Percentiles rank a stretch among this genome's conserved stretches.
Evolutionary conservation across 2,113 vertebrate genomes (phyloP).

Genomic region (Isurus oxyrinchus): DNA sequence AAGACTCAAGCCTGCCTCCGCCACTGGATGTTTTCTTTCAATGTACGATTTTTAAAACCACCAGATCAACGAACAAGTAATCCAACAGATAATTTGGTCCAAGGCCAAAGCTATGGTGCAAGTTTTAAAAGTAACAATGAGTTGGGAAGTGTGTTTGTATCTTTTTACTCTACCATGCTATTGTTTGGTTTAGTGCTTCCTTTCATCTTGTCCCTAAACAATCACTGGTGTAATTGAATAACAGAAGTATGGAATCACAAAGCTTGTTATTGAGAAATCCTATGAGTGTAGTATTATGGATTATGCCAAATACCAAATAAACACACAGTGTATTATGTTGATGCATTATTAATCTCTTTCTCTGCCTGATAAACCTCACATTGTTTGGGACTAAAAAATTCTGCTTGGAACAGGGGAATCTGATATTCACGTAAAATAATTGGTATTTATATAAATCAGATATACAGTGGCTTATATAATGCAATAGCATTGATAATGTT

Average conservation of each 20-base stretch:
- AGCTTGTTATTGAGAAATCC: neutral
- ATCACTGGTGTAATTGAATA: neutral
- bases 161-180: neutral
- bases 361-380: neutral
- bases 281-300: neutral
- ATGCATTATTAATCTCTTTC: neutral
- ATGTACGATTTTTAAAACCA: neutral
- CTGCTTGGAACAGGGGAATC: neutral
- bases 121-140: neutral
- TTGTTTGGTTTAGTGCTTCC: neutral
- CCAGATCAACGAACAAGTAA: neutral
- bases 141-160: neutral
- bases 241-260: neutral
- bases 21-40: neutral
- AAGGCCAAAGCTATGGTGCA: neutral
- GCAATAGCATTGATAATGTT: neutral
- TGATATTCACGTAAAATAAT: neutral
- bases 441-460: neutral
- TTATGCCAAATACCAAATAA: neutral
- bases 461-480: neutral
- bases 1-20: neutral
- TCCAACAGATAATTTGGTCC: neutral
- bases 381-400: neutral
- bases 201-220: neutral
- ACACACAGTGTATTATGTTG: neutral